Base-by-base conservation (phyloP, 2,797 vertebrate genomes). In the Triplophysa yarkandensis region DNA sequence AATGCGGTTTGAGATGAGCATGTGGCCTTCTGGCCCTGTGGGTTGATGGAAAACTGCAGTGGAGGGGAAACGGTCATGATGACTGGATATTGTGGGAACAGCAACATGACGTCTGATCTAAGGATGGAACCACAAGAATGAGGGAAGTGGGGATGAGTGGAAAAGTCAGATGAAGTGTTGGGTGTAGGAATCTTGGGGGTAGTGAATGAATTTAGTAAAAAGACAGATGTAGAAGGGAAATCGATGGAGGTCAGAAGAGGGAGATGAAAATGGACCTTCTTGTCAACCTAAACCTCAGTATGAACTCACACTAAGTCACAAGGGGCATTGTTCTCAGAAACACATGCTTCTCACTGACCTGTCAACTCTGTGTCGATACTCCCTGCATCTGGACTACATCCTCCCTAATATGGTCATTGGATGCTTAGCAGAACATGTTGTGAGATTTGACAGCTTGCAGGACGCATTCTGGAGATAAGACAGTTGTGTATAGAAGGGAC, bases 1-100 rank as follows among this genome's bases (percentile, higher is more conserved):
- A 48, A 64, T 71, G 36, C 64, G 67, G 62, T 65, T 55, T 65
- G 46, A 58, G 52, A 64, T 71, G 14, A 77, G 27, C 76, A 36
- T 58, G 55, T 58, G 48, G 60, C 62, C 68, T 66, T n/a, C 28
- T 58, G 60, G 60, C 50, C 32, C 23, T 34, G 36, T 65, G 61
- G 36, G 46, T 63, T 70, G 61, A 71, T 64, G 21, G 58, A 65
- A 70, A 77, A 66, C 76, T 57, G 8, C 46, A 64, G 32, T 10
- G 0, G 17, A 64, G 58, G 43, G 50, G 46, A 63, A 71, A 63
- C 6, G 19, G 57, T 64, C 68, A 65, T 48, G 68, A 66, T 58
- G 62, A 65, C 27, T 32, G n/a, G 62, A 54, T 30, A 66, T 28
- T 66, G 62, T 32, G 41, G 62, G 63, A 52, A 67, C 41, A 58